Evolutionary conservation across 2,888 invertebrate species (phyloP), one percentile per base, ranked within the genome.

Genomic region (Hirudinaria manillensis): DNA sequence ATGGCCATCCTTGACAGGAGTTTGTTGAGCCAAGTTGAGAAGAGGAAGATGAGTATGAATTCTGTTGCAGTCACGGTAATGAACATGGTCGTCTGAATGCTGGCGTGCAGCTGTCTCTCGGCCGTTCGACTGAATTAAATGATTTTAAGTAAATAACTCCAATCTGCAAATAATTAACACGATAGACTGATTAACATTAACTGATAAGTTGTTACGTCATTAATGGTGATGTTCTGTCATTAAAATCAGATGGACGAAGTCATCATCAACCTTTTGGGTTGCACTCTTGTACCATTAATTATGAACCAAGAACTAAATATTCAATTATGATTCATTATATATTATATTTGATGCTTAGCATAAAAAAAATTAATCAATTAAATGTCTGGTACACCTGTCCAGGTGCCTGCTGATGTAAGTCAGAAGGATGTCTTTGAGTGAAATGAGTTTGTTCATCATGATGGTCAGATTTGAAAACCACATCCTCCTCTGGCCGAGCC

Each of bases 1-100:
- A 24, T 34, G 21, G 75, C 75, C 51, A 75, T 70, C 27, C 34
- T 70, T 2, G 70, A n/a, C 29, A 75, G 55, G 29, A 75, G 38
- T 13, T 68, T 45, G 34, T 77, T 74, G 21, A 77, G 75, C n/a
- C 74, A 65, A 13, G 71, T 34, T 6, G 74, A 77, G 66, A 77
- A 77, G 76, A 76, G 75, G 70, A 72, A 21, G 27, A 61, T 68
- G 68, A 75, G 51, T 7, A 21, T n/a, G 32, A 72, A 29, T 13
- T 72, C 77, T 3, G 67, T 2, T 56, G 70, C n/a, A 32, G 51
- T 68, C 1, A 75, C 75, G 29, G 67, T 27, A 24, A 27, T 65
- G 0, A 74, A 61, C 34, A 45, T 6, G 45, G 16, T 10, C 13
- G 45, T 45, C 45, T 45, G 45, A 7, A 45, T 45, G 73, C 51